Evolutionary conservation across 2,888 invertebrate species (phyloP).

Genomic region (Tipula unca): DNA sequence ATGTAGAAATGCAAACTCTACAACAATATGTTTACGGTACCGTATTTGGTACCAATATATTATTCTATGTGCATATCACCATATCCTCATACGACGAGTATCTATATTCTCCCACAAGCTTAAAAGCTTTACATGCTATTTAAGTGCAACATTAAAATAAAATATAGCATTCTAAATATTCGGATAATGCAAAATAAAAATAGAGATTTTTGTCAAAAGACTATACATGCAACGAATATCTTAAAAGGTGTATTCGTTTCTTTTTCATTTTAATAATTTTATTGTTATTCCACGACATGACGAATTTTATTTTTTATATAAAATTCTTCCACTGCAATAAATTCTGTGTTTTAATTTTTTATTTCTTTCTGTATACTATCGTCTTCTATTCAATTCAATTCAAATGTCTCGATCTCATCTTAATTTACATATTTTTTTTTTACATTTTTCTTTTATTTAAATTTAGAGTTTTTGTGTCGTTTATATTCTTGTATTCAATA

Average conservation of each 20-base stretch:
- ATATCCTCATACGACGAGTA: too few species aligned
- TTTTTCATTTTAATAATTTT: background rate
- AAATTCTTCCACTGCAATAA: background rate
- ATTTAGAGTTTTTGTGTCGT: background rate
- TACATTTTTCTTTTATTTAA: background rate
- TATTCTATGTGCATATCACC: too few species aligned
- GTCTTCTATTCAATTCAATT: background rate
- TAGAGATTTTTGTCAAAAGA: background rate
- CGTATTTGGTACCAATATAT: too few species aligned
- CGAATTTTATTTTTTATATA: background rate
- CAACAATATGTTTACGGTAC: too few species aligned
- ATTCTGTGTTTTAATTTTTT: background rate
- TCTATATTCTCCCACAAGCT: background rate
- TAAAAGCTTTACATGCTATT: background rate
- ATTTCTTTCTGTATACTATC: background rate
- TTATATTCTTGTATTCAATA: background rate
- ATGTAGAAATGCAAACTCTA: too few species aligned
- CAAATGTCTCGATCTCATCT: constrained; percentile 8
- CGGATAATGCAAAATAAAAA: background rate
- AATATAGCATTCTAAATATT: background rate
- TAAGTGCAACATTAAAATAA: background rate
- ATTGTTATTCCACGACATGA: background rate
- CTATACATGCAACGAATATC: background rate
- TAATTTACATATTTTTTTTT: constrained; percentile 8
- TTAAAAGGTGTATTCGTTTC: background rate